These are phyloP conservation scores for Drosophila repletoides DNA, from an alignment of 1,140 invertebrate species.

Conservation along the genomic window DNA sequence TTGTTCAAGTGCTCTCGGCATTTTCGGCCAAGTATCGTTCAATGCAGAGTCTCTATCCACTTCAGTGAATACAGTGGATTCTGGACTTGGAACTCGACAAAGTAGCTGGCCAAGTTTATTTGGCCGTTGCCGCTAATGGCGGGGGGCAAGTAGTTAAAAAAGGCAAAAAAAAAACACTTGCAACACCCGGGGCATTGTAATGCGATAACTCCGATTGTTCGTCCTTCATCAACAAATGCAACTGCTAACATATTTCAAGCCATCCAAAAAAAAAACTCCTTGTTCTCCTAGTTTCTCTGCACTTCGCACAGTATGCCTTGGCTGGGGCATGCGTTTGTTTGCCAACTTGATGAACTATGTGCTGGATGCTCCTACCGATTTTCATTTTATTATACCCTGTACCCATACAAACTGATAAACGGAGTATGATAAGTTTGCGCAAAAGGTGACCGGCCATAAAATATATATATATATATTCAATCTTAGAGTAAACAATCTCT, in stretches of 20 bases:
- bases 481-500: no score
- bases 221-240: slow-evolving; percentile 24
- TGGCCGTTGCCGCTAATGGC: slow-evolving; percentile 17
- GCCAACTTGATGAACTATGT: slow-evolving; percentile 70
- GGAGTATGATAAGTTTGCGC: no score
- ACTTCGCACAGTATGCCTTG: slow-evolving; percentile 1
- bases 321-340: slow-evolving; percentile 66
- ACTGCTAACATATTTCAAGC: slow-evolving; percentile 36
- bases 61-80: no score
- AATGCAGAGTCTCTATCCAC: neutral
- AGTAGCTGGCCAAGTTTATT: slow-evolving; percentile 18
- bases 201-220: slow-evolving; percentile 23
- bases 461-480: no score
- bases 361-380: slow-evolving; percentile 36
- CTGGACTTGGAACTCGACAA: neutral
- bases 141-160: neutral
- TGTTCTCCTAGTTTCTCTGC: neutral
- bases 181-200: slow-evolving; percentile 16
- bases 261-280: neutral
- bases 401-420: no score
- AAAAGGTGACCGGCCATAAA: no score
- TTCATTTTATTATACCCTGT: slow-evolving; percentile 25
- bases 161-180: slow-evolving; percentile 13
- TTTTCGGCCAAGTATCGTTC: slow-evolving; percentile 14
- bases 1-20: slow-evolving; percentile 57